phyloP scores from a whole-genome alignment of 1,140 invertebrate species.

The Subanguina moxae region DNA sequence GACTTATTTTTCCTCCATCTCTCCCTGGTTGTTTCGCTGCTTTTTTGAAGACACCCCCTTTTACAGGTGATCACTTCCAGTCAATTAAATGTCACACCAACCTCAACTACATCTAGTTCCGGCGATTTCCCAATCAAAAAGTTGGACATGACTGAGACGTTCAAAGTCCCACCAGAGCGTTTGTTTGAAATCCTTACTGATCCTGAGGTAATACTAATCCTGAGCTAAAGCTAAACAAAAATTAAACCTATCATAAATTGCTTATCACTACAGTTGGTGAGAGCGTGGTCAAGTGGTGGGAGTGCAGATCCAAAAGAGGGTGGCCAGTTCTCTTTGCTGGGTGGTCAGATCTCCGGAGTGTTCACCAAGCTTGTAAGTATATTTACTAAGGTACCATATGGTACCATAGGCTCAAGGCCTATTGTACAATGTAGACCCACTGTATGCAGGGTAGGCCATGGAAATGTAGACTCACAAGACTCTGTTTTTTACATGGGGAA shows the following conservation, averaged over 20 bases:
- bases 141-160: slow-evolving; percentile 45
- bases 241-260: slow-evolving; percentile 5
- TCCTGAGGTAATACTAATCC: slow-evolving; percentile 30
- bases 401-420: no score
- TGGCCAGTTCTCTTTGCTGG: slow-evolving; percentile 70
- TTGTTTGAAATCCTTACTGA: slow-evolving; percentile 50
- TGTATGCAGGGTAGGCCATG: no score
- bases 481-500: no score
- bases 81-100: no score
- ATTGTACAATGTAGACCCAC: no score
- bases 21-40: no score
- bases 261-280: slow-evolving; percentile 71
- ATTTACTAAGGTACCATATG: no score
- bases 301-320: slow-evolving; percentile 72
- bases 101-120: no score
- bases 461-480: no score
- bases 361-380: slow-evolving; percentile 18
- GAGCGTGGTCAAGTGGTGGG: slow-evolving; percentile 66
- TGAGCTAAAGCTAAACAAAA: slow-evolving; percentile 22
- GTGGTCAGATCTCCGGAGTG: slow-evolving; percentile 25
- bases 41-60: no score
- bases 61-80: no score
- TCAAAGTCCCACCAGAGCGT: slow-evolving; percentile 51
- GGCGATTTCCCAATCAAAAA: slow-evolving; percentile 2
- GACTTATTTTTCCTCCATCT: no score